These are phyloP conservation scores for Anas capensis DNA, from an alignment of 2,797 vertebrate genomes.

Conservation along the genomic window DNA sequence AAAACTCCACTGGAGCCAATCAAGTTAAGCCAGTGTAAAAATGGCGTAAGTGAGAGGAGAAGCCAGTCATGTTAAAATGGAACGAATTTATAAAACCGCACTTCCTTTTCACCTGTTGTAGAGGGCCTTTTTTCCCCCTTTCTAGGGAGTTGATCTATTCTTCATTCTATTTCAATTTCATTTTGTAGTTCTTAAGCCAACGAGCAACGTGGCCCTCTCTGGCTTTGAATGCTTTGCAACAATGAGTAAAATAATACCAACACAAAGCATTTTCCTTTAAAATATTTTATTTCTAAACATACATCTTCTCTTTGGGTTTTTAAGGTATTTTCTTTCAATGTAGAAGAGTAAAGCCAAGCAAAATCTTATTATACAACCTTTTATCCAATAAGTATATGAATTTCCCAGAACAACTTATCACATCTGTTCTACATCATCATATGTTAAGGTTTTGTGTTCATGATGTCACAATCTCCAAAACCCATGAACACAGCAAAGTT, in stretches of 20 bases:
- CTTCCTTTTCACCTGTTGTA: conserved; percentile 71
- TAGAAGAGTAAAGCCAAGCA: neutral
- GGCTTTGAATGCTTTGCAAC: neutral
- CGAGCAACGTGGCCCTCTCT: neutral
- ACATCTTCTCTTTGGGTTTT: neutral
- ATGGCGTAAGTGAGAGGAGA: conserved; percentile 40
- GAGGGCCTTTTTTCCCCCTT: neutral
- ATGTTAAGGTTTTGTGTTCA: neutral
- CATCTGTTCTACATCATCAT: neutral
- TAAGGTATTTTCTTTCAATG: neutral
- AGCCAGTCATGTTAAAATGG: conserved; percentile 40
- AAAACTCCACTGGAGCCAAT: conserved; percentile 71
- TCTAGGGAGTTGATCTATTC: neutral
- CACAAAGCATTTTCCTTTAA: neutral
- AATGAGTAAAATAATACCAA: fast-evolving
- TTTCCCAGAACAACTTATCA: neutral
- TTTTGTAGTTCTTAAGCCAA: neutral
- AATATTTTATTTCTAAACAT: conserved; percentile 15
- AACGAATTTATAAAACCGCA: conserved; percentile 58
- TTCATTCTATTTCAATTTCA: conserved; percentile 11
- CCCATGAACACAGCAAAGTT: conserved; percentile 15
- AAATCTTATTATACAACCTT: neutral
- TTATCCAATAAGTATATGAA: neutral
- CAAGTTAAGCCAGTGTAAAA: conserved; percentile 70
- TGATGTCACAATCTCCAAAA: neutral